phyloP scores from a whole-genome alignment of 2,797 vertebrate genomes.

The Cryptoprocta ferox region DNA sequence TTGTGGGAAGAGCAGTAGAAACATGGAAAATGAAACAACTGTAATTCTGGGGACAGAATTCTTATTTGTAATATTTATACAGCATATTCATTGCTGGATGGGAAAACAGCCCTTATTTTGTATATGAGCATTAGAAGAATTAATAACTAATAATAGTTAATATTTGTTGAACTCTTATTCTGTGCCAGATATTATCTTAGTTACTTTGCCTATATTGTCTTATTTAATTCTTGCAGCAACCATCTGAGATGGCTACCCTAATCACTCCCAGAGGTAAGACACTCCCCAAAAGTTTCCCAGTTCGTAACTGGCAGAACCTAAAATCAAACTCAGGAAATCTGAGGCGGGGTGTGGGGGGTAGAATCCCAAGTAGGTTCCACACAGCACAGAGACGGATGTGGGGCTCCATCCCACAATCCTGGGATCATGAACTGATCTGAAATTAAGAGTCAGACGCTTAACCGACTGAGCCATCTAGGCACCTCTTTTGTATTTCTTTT shows the following conservation, averaged over 20 bases:
- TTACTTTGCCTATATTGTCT: not conserved
- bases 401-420: too few species aligned
- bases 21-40: not conserved
- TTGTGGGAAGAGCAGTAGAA: not conserved
- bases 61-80: not conserved
- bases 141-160: not conserved
- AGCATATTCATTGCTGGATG: not conserved
- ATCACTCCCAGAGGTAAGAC: not conserved
- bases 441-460: too few species aligned
- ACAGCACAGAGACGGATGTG: too few species aligned
- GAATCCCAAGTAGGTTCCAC: too few species aligned
- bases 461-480: too few species aligned
- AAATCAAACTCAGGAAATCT: not conserved
- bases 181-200: not conserved
- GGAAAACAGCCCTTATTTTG: not conserved
- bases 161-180: not conserved
- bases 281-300: rapidly evolving
- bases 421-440: too few species aligned
- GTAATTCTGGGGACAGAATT: not conserved
- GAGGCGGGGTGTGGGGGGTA: too few species aligned
- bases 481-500: not conserved
- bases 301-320: not conserved
- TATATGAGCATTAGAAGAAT: not conserved
- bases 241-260: rapidly evolving
- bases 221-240: not conserved